Evolutionary conservation across 2,888 invertebrate species (phyloP).

Genomic region (Drosophila parthenogenetica): DNA sequence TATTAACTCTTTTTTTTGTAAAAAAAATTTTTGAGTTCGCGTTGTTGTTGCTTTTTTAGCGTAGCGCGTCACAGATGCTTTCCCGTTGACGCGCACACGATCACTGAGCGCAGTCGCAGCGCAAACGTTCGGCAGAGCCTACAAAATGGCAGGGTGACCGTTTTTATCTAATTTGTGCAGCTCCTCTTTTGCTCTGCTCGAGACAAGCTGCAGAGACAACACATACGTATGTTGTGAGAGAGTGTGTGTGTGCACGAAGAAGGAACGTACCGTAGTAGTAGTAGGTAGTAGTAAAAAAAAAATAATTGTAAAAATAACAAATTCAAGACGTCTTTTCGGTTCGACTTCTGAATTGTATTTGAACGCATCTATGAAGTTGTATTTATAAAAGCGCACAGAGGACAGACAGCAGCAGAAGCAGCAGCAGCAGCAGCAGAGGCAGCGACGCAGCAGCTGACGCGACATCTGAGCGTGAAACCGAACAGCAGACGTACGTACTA

Average conservation of each 20-base stretch:
- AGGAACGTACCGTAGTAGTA: neutral
- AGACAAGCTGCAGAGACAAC: constrained; percentile 42
- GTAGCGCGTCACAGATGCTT: constrained; percentile 74
- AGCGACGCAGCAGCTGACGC: constrained; percentile 54
- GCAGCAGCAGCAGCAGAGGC: constrained; percentile 34
- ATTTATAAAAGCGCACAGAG: constrained; percentile 81
- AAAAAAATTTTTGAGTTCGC: constrained; percentile 20
- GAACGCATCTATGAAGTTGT: constrained; percentile 82
- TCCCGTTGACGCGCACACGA: constrained; percentile 82
- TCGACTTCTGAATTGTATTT: constrained; percentile 66
- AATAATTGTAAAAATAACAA: constrained; percentile 48
- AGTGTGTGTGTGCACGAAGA: neutral
- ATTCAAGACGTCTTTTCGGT: constrained; percentile 68
- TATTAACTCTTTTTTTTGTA: constrained; percentile 7
- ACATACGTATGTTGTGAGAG: neutral
- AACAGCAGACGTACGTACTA: constrained; percentile 12
- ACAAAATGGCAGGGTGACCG: neutral
- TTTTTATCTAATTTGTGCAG: constrained; percentile 55
- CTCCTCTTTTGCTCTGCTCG: constrained; percentile 31
- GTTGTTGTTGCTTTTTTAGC: constrained; percentile 33
- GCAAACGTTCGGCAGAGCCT: constrained; percentile 77
- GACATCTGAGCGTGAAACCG: constrained; percentile 45
- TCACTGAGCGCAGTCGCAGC: constrained; percentile 81
- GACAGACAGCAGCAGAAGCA: constrained; percentile 41
- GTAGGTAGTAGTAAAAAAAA: constrained; percentile 10